Base-by-base conservation (phyloP, 2,888 invertebrate species). In the Caenorhabditis sp. region DNA sequence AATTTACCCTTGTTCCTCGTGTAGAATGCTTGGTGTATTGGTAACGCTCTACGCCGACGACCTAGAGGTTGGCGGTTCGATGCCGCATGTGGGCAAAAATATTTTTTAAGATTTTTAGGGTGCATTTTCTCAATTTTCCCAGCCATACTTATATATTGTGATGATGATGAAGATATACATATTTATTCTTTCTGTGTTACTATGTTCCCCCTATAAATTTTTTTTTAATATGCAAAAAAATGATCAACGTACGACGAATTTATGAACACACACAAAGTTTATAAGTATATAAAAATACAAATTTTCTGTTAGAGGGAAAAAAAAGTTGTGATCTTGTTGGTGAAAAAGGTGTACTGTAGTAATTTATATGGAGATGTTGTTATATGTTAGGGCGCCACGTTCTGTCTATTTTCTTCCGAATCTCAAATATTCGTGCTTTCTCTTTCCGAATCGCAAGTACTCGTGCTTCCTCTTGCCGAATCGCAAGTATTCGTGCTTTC, bases 401-500 rank as follows among this genome's bases (percentile, higher is more conserved):
- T 31, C 10, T 31, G 31, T 23, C 20, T 69, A 83, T 67, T 83
- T 83, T 73, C 83, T 80, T 61, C 85, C 85, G 74, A 85, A 85
- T 57, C 85, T 76, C 63, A 87, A 72, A 65, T 87, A 87, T 69
- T 86, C 87, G 82, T 87, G 87, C 81, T 87, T 87, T 70, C 86
- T 81, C 82, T 87, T 87, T 61, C 83, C 84, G 75, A 84, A 83
- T 70, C 85, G 72, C 62, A 87, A 68, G 63, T 87, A 87, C 68
- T 86, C 87, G 82, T 87, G 87, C 81, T 87, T 87, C 67, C 86
- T 81, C 80, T 86, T 86, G 50, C 81, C 84, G 68, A 83, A 83
- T 67, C 73, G 61, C 63, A 63, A 60, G 64, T 86, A 85, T 61
- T 85, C 86, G 72, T 86, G 86, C 80, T 86, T 86, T 63, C 85